phyloP scores from a whole-genome alignment of 37 sponge, comb jelly and placozoan species.

The Amphimedon queenslandica region DNA sequence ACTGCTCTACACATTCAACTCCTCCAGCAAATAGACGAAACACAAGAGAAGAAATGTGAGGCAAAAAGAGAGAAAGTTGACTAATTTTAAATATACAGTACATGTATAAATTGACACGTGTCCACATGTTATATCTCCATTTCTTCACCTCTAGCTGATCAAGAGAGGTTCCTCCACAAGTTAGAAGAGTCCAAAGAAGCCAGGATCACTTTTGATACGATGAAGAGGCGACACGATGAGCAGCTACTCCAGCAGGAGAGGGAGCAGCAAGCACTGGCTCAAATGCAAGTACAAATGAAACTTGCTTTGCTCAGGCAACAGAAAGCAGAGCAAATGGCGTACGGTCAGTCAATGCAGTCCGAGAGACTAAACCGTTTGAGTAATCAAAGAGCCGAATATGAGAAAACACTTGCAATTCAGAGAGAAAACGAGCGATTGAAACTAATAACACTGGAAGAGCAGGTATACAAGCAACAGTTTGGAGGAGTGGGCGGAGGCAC shows the following conservation, averaged over 20 bases:
- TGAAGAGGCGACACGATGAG: slow-evolving; percentile 74
- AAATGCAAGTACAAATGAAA: slow-evolving; percentile 78
- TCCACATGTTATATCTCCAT: not conserved
- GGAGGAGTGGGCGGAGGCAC: slow-evolving; percentile 12
- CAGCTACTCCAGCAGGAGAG: slow-evolving; percentile 86
- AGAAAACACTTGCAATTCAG: slow-evolving; percentile 54
- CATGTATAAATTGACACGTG: not conserved
- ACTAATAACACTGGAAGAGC: slow-evolving; percentile 67
- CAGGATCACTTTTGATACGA: slow-evolving; percentile 70
- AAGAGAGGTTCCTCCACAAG: slow-evolving; percentile 67
- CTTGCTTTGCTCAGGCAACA: slow-evolving; percentile 89
- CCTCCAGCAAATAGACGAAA: slow-evolving; percentile 65
- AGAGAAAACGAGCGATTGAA: slow-evolving; percentile 63
- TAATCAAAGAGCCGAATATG: slow-evolving; percentile 39
- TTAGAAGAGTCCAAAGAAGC: slow-evolving; percentile 83
- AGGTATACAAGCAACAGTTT: slow-evolving; percentile 60
- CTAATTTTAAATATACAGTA: not conserved
- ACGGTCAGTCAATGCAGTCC: slow-evolving; percentile 62
- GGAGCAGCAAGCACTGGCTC: slow-evolving; percentile 78
- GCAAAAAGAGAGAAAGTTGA: too few species aligned
- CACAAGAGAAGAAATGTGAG: slow-evolving; percentile 68
- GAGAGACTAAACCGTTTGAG: slow-evolving; percentile 33
- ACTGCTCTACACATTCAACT: slow-evolving; percentile 91
- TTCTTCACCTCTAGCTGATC: slow-evolving; percentile 27
- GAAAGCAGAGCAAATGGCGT: slow-evolving; percentile 83